These are phyloP conservation scores for Cephonodes hylas DNA, from an alignment of 2,888 invertebrate genomes.

Conservation along the genomic window DNA sequence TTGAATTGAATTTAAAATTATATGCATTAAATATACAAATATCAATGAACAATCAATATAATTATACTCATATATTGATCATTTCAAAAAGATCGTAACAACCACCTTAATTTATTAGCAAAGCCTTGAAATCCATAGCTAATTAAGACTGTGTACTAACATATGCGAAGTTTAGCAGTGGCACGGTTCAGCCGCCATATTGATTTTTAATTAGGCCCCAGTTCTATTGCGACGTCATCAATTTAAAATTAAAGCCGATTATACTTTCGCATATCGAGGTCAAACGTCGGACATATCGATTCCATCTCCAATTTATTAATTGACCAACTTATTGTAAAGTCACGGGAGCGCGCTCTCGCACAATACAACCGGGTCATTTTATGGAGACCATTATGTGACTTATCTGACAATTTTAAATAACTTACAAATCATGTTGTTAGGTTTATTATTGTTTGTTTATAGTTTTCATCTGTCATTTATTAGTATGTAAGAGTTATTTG, in stretches of 20 bases:
- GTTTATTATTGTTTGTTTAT: too few species aligned
- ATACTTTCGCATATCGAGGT: conserved; percentile 28
- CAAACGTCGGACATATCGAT: conserved; percentile 15
- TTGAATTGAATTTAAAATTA: too few species aligned
- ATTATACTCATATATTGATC: too few species aligned
- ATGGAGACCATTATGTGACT: not conserved
- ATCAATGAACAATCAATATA: too few species aligned
- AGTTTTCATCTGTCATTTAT: too few species aligned
- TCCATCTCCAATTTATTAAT: conserved; percentile 12
- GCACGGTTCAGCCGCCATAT: conserved; percentile 16
- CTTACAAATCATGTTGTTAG: not conserved
- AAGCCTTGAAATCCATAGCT: not conserved
- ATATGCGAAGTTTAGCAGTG: not conserved
- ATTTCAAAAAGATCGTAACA: not conserved
- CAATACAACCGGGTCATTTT: not conserved
- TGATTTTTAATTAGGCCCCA: conserved; percentile 32
- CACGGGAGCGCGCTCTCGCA: not conserved
- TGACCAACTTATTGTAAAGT: conserved; percentile 4
- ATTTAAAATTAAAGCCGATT: conserved; percentile 30
- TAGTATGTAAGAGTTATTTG: too few species aligned
- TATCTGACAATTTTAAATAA: not conserved
- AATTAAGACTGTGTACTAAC: not conserved
- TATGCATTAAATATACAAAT: not conserved
- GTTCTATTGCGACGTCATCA: conserved; percentile 23
- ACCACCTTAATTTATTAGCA: not conserved